phyloP scores from a whole-genome alignment of 2,113 vertebrate species.

The Microtus ochrogaster region DNA sequence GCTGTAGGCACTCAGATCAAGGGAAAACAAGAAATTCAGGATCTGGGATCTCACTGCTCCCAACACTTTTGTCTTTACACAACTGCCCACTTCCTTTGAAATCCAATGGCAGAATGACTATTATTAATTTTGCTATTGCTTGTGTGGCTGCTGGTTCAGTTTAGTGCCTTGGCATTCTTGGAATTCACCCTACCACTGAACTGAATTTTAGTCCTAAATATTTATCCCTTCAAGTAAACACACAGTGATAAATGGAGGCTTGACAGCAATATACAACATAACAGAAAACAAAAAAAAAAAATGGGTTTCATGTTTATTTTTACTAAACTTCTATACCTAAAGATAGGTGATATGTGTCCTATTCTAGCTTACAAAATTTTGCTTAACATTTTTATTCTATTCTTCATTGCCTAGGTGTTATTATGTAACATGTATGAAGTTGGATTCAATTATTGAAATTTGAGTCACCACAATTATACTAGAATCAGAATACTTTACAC shows the following conservation, averaged over 20 bases:
- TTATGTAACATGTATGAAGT: neutral
- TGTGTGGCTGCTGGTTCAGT: neutral
- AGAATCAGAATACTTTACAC: neutral
- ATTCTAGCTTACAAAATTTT: neutral
- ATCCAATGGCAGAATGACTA: neutral
- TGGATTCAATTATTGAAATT: neutral
- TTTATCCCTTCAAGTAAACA: neutral
- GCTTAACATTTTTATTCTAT: neutral
- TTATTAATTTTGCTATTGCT: neutral
- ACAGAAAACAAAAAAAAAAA: neutral
- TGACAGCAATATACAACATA: neutral
- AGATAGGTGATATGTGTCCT: neutral
- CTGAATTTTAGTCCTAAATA: neutral
- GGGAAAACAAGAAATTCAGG: too few species aligned
- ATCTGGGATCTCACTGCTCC: too few species aligned
- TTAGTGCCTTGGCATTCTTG: neutral
- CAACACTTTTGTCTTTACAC: neutral
- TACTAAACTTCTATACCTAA: neutral
- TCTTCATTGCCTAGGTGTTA: neutral
- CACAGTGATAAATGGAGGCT: neutral
- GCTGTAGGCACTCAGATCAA: too few species aligned
- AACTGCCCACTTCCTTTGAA: neutral
- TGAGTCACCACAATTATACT: neutral
- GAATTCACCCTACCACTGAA: neutral
- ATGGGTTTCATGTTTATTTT: neutral